Base-by-base conservation (phyloP, 2,113 vertebrate species). In the Carlito syrichta region DNA sequence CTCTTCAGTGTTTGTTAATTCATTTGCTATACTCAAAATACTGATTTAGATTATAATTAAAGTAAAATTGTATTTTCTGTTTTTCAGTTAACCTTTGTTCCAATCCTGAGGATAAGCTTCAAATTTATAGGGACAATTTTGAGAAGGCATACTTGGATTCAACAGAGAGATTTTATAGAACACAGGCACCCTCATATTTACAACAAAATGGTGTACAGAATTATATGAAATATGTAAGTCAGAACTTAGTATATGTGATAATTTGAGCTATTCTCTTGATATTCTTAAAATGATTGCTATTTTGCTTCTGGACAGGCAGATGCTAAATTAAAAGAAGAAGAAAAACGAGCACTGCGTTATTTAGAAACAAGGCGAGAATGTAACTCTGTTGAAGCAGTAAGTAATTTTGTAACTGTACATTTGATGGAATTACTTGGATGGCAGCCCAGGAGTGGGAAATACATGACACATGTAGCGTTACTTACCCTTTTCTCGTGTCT, bases 201-300 rank as follows among this genome's bases (percentile, higher is more conserved):
- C 99, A 99, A 89, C 99, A 99, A 98, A 99, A 99, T 0, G 99
- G 99, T 93, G 99, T 99, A 95, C 99, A 99, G 98, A 99, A 99
- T 99, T 99, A 99, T 98, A 99, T 99, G 99, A 99, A 99, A 99
- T 99, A 99, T 98, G 99, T 99, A 99, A 99, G 99, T 98, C 97
- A 78, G 97, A 98, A 97, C 40, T 78, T 93, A 95, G 68, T 84
- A 38, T 81, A 91, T 97, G 85, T 96, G 20, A 78, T 96, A 56
- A 81, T 93, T 97, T 97, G 74, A 87, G 27, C 88, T 91, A 2
- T 84, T 73, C 17, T 96, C 25, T 43, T 98, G 73, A 93, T 96
- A 50, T 95, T 93, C 97, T 98, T 98, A 97, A 98, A 99, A 97
- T 98, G 98, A 99, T 98, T 96, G 95, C 89, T 98, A 89, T 98